phyloP scores from a whole-genome alignment of 1,140 invertebrate genomes.

The Bradynema listronoti region DNA sequence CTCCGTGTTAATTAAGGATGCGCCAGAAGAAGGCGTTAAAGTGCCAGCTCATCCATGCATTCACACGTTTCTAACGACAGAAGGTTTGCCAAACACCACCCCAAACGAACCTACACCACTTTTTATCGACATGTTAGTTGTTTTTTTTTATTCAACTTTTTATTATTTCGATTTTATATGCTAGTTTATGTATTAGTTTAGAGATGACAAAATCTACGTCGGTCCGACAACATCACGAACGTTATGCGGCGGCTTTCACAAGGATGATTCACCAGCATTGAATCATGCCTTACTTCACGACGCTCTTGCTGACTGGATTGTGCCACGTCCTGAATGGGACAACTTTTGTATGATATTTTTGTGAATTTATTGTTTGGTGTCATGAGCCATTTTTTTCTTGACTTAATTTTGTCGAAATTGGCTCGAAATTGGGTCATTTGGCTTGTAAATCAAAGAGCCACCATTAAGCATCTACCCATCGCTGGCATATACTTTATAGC shows the following conservation, averaged over 20 bases:
- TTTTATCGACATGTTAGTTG: conserved; percentile 32
- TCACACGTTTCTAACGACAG: conserved; percentile 48
- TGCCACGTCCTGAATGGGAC: conserved; percentile 68
- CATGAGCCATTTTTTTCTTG: too few relatives aligned
- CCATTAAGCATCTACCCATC: too few relatives aligned
- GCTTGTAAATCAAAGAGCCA: too few relatives aligned
- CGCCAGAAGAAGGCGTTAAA: conserved; percentile 42
- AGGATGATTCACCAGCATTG: conserved; percentile 40
- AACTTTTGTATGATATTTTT: conserved; percentile 70
- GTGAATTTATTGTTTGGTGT: too few relatives aligned
- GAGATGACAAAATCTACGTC: conserved; percentile 40
- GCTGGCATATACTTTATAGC: too few relatives aligned
- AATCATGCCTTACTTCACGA: conserved; percentile 30
- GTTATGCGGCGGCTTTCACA: conserved; percentile 47
- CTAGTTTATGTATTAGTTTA: conserved; percentile 29
- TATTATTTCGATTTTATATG: too few relatives aligned
- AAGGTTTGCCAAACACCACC: conserved; percentile 33
- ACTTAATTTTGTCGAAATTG: neutral
- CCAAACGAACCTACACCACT: conserved; percentile 38
- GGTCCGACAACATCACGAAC: conserved; percentile 43
- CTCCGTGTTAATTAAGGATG: conserved; percentile 34
- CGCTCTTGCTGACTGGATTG: conserved; percentile 40
- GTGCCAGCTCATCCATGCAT: conserved; percentile 52
- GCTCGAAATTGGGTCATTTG: neutral
- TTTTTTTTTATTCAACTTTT: conserved; percentile 4